phyloP scores from a whole-genome alignment of 2,113 vertebrate genomes.

The Desmodus rotundus region DNA sequence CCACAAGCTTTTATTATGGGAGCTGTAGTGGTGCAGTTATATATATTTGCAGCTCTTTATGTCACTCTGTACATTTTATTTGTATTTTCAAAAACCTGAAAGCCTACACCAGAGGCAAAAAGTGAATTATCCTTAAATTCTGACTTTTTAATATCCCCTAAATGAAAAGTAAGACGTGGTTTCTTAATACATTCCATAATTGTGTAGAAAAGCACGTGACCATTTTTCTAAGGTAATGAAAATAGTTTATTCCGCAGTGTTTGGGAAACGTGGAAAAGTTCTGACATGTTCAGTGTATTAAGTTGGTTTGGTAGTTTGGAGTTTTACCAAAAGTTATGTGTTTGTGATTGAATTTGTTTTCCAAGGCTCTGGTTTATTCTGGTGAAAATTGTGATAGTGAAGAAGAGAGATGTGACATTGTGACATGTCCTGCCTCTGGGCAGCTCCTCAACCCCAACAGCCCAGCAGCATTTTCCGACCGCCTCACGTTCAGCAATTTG shows the following conservation, averaged over 20 bases:
- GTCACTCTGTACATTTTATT: background rate
- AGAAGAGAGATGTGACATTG: background rate
- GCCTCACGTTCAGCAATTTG: constrained; percentile 7
- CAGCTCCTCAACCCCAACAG: background rate
- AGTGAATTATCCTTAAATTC: background rate
- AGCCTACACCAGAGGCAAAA: background rate
- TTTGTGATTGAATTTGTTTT: constrained; percentile 25
- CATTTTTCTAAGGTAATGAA: constrained; percentile 33
- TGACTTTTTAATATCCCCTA: background rate
- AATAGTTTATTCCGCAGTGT: constrained; percentile 2
- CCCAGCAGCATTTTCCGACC: background rate
- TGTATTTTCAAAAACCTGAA: constrained; percentile 5
- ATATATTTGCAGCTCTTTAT: background rate
- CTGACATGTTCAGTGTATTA: background rate
- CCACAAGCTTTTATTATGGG: background rate
- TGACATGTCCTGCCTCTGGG: background rate
- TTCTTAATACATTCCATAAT: background rate
- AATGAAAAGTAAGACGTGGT: background rate
- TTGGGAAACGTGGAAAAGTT: constrained; percentile 33
- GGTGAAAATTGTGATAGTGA: constrained; percentile 13
- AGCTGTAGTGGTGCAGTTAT: background rate
- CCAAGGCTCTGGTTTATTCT: constrained; percentile 12
- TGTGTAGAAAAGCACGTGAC: background rate
- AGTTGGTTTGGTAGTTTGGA: constrained; percentile 2
- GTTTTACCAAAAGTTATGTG: background rate